Evolutionary conservation across 2,797 vertebrate species (phyloP).

Genomic region (Odontamblyopus rebecca): DNA sequence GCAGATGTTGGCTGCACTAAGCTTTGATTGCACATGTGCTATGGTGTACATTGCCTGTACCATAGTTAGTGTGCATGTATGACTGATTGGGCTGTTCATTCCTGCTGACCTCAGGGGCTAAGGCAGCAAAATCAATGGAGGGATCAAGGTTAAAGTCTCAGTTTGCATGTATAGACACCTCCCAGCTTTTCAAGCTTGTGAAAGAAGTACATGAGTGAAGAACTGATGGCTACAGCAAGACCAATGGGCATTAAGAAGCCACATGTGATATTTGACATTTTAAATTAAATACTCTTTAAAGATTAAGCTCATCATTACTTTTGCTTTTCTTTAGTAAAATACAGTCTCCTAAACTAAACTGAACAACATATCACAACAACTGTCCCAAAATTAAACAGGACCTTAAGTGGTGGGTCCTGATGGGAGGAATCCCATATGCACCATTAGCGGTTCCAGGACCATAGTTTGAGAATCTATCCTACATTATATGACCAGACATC

Average conservation of each 20-base stretch:
- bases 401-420: background rate
- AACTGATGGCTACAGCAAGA: background rate
- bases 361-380: background rate
- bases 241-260: too few relatives aligned
- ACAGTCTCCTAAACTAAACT: background rate
- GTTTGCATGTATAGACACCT: constrained; percentile 6
- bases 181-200: constrained; percentile 8
- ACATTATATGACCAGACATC: constrained; percentile 7
- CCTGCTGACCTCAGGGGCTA: constrained; percentile 41
- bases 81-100: constrained; percentile 54
- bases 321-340: background rate
- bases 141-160: constrained; percentile 33
- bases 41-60: constrained; percentile 9
- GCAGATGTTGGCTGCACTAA: constrained; percentile 23
- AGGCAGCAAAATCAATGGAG: constrained; percentile 42
- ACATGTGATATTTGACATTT: too few relatives aligned
- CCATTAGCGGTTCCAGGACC: background rate
- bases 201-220: background rate
- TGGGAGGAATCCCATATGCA: background rate
- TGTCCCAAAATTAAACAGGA: background rate
- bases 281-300: background rate
- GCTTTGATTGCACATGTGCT: constrained; percentile 54
- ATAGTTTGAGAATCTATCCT: background rate
- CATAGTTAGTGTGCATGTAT: constrained; percentile 6
- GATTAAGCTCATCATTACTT: too few relatives aligned